Conservation (phyloP, 2,797 vertebrate species). For the Parauchenoglanis punctatus region DNA sequence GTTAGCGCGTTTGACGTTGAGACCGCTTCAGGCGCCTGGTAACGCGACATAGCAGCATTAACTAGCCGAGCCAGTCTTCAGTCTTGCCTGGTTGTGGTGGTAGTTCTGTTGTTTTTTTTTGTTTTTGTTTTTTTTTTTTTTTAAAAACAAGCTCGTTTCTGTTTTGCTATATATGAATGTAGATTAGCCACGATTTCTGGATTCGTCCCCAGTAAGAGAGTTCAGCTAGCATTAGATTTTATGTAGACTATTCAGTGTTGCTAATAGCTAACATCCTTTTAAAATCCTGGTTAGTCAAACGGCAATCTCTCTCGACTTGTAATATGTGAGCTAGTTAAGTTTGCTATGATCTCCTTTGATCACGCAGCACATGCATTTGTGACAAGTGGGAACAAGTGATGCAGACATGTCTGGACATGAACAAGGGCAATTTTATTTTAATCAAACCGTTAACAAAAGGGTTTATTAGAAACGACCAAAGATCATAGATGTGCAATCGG, state of each 20-base stretch:
- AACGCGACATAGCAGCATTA: not conserved
- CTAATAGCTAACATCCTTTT: not conserved
- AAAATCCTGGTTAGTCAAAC: not conserved
- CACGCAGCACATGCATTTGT: not conserved
- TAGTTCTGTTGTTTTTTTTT: too few relatives aligned
- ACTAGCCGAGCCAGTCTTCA: not conserved
- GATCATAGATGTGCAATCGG: too few relatives aligned
- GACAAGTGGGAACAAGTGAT: conserved; percentile 15
- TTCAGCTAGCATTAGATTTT: not conserved
- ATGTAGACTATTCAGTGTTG: not conserved
- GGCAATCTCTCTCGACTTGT: too few relatives aligned
- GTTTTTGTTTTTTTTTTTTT: too few relatives aligned
- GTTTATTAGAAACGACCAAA: not conserved
- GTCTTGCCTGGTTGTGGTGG: not conserved
- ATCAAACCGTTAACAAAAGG: not conserved
- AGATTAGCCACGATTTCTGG: too few relatives aligned
- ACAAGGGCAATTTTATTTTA: not conserved
- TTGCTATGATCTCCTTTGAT: not conserved
- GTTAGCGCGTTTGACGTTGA: not conserved
- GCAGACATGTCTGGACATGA: conserved; percentile 28
- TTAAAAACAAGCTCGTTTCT: not conserved
- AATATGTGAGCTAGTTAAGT: not conserved
- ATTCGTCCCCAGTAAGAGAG: not conserved
- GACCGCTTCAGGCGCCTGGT: not conserved
- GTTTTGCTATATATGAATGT: not conserved